Conservation (phyloP, 2,888 invertebrate genomes). For the Ischnus inquisitorius region DNA sequence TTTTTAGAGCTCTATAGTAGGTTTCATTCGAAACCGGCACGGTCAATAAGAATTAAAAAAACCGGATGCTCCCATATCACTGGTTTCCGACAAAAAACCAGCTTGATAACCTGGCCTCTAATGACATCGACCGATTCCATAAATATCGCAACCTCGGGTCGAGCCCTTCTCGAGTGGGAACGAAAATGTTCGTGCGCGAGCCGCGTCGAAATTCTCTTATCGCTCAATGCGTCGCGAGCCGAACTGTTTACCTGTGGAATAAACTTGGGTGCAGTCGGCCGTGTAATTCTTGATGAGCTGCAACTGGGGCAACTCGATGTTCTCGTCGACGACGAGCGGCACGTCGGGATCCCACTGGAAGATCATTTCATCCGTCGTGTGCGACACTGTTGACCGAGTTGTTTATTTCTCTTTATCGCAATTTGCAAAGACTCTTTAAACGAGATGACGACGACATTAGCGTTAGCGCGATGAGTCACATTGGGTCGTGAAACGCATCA, state of each 20-base stretch:
- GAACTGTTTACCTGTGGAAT: conserved; percentile 91
- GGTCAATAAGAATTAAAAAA: too few relatives aligned
- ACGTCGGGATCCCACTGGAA: conserved; percentile 97
- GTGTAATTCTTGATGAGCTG: conserved; percentile 95
- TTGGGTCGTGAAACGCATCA: conserved; percentile 51
- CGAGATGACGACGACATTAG: conserved; percentile 22
- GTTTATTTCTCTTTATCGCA: conserved; percentile 70
- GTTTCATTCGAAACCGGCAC: too few relatives aligned
- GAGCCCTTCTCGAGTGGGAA: too few relatives aligned
- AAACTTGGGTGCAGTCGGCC: conserved; percentile 96
- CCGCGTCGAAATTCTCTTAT: not conserved
- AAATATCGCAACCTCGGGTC: too few relatives aligned
- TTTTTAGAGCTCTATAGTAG: too few relatives aligned
- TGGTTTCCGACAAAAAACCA: too few relatives aligned
- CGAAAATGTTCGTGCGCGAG: too few relatives aligned
- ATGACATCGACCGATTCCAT: too few relatives aligned
- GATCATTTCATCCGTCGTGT: conserved; percentile 97
- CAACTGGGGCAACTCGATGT: conserved; percentile 96
- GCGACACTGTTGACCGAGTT: conserved; percentile 91
- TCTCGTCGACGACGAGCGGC: conserved; percentile 94
- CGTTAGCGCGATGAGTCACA: conserved; percentile 9
- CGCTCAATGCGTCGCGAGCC: not conserved
- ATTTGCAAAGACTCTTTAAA: conserved; percentile 58
- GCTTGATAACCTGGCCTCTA: too few relatives aligned
- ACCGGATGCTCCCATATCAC: too few relatives aligned